phyloP scores from a whole-genome alignment of 2,113 vertebrate genomes.

The Osmerus eperlanus region DNA sequence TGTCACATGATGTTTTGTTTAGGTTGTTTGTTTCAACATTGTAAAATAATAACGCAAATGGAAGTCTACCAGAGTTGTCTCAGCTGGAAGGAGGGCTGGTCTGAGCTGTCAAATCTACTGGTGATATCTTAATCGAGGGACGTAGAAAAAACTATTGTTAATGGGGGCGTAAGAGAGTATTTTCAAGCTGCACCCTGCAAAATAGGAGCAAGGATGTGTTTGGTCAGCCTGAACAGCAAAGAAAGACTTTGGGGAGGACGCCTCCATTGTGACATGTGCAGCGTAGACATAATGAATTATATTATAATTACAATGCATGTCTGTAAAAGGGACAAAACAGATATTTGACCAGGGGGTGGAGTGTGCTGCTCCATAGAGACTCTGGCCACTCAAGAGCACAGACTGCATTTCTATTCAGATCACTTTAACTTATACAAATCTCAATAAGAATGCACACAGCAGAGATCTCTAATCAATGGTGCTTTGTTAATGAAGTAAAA shows the following conservation, averaged over 20 bases:
- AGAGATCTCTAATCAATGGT: slow-evolving; percentile 44
- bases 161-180: slow-evolving; percentile 65
- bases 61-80: slow-evolving; percentile 19
- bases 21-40: background rate
- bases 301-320: slow-evolving; percentile 84
- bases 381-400: slow-evolving; percentile 53
- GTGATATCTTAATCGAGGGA: slow-evolving; percentile 78
- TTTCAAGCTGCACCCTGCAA: slow-evolving; percentile 62
- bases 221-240: slow-evolving; percentile 72
- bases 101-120: slow-evolving; percentile 71
- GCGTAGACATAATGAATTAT: slow-evolving; percentile 81
- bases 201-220: slow-evolving; percentile 69
- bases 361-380: slow-evolving; percentile 70
- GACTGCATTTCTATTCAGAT: slow-evolving; percentile 68
- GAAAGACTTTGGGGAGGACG: slow-evolving; percentile 71
- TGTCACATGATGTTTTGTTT: slow-evolving; percentile 24
- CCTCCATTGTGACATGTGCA: slow-evolving; percentile 72
- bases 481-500: slow-evolving; percentile 67
- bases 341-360: slow-evolving; percentile 76
- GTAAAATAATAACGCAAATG: background rate
- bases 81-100: slow-evolving; percentile 33
- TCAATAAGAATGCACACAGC: slow-evolving; percentile 62
- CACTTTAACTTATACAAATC: slow-evolving; percentile 71
- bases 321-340: slow-evolving; percentile 77
- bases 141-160: slow-evolving; percentile 64